Base-by-base conservation (phyloP, 2,113 vertebrate species). In the Sterna hirundo region DNA sequence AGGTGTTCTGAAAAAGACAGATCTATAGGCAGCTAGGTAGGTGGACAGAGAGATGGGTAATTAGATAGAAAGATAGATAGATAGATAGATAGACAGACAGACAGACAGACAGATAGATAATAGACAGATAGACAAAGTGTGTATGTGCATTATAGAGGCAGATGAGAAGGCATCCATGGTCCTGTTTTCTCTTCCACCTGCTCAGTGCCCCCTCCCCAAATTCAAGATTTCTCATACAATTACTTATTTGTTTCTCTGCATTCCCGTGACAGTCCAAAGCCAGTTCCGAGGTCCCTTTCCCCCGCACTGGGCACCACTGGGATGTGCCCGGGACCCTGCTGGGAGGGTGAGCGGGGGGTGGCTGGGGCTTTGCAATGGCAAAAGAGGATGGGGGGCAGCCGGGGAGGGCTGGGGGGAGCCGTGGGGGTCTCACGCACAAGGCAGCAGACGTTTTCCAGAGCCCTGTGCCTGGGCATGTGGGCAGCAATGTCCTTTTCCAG, bases 91-190 rank as follows among this genome's bases (percentile, higher is more conserved):
- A 2, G 44, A 44, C 9, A 11, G 36, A 32, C 13, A 26, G 29
- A 22, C 44, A 6, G 71, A 55, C 22, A 14, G 22, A 42, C 14
- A 42, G 42, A 42, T 42, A 42, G 42, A 42, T 42, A 23, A 16
- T 10, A n/a, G 44, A 25, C 18, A 25, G 34, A 8, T 22, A 55
- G 68, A n/a, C 34, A 19, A 20, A 7, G 30, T 26, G 25, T 14
- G 21, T 7, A 11, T 0, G 0, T 11, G 22, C 34, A 2, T 32
- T n/a, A 13, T 2, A 15, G 58, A 57, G 27, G 27, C 15, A 20
- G 26, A 16, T 1, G 42, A 66, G 36, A 21, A 55, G 40, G 21
- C 27, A 61, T 23, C 32, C 36, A 19, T 5, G 2, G 29, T 5
- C 23, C 29, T 51, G 25, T 23, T 66, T 65, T 32, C 62, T 40